A percentile compares a stretch with the other conserved stretches of the same genome.
phyloP scores from a whole-genome alignment of 2,113 vertebrate species.

The Ciconia stormi region DNA sequence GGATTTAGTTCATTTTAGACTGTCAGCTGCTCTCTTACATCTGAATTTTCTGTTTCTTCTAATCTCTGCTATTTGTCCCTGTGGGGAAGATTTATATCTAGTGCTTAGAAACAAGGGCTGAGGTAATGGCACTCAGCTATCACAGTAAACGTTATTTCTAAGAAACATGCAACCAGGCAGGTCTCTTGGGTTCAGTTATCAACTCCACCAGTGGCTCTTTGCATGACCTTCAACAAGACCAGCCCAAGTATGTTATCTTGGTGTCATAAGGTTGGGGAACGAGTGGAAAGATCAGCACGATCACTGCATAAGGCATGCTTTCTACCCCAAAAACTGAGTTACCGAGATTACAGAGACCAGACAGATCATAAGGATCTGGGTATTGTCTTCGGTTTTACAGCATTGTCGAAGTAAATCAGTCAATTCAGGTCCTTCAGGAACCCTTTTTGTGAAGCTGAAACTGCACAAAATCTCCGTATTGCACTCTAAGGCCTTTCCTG shows the following conservation, averaged over 20 bases:
- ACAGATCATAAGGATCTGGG: not conserved
- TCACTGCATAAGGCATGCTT: fast-evolving
- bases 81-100: not conserved
- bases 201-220: not conserved
- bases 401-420: not conserved
- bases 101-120: not conserved
- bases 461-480: not conserved
- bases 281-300: fast-evolving
- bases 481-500: not conserved
- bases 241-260: fast-evolving
- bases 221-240: not conserved
- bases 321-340: not conserved
- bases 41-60: not conserved
- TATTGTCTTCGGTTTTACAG: not conserved
- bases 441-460: not conserved
- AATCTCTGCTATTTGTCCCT: not conserved
- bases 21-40: not conserved
- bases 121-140: not conserved
- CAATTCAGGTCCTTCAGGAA: not conserved
- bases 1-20: not conserved
- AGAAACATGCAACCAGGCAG: not conserved
- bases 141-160: not conserved
- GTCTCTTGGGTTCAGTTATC: not conserved
- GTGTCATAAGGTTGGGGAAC: not conserved
- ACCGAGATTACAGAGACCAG: not conserved